Base-by-base conservation (phyloP, 2,888 invertebrate species). In the Cyrtodaria siliqua region DNA sequence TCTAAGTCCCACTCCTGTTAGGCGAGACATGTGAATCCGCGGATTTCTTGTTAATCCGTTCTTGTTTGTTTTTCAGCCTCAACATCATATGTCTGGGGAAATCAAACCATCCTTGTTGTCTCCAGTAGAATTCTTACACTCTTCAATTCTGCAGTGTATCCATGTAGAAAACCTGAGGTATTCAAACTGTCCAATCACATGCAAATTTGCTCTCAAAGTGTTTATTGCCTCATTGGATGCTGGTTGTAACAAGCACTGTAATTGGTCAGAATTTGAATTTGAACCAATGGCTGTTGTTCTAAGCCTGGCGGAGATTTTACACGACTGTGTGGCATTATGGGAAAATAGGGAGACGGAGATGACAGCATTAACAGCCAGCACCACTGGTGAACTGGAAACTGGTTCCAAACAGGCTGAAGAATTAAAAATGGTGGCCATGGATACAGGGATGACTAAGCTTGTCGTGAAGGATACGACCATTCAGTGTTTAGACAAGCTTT, bases 241-340 rank as follows among this genome's bases (percentile, higher is more conserved):
- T 26, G 56, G 55, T 29, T 55, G 61, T 59, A 49, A 63, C 38
- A 63, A 27, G 6, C 40, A 6, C 44, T 71, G 55, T 63, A 63
- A 74, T 71, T 74, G 74, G 71, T 50, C 24, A 23, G 49, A 47
- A 29, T 53, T 24, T 50, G 56, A 68, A 29, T 59, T 71, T 60
- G 71, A 75, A 61, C 74, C 70, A 55, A 47, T 71, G 38, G 57
- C 50, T 33, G 44, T 79, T 47, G 33, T 79, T 20, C 56, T 63
- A 8, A 61, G 29, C 18, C 62, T 79, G n/a, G 70, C 64, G 29
- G 63, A 67, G 38, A 33, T 79, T 18, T 44, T 71, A 16, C 74
- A 79, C 44, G 71, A 71, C 44, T 71, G 79, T 68, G 49, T 67
- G 18, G 69, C 56, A 52, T 27, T 77, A 20, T 78, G 70, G 70